Base-by-base conservation (phyloP, 2,888 invertebrate species). In the Mactromeris polynyma region DNA sequence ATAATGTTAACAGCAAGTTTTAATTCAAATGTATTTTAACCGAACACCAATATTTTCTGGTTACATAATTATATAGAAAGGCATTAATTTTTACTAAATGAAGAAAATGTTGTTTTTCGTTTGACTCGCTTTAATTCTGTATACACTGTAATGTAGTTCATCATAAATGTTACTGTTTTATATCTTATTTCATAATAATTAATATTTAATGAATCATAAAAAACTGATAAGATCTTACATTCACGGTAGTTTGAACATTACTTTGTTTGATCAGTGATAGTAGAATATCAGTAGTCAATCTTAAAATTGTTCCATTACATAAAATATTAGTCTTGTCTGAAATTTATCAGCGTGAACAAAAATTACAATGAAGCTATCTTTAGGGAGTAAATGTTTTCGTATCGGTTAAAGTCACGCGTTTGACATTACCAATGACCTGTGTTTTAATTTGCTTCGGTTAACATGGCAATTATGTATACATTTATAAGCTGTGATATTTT, bases 121-220 rank as follows among this genome's bases (percentile, higher is more conserved):
- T n/a, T n/a, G n/a, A n/a, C n/a, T n/a, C n/a, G n/a, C n/a, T n/a
- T n/a, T n/a, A n/a, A n/a, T n/a, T n/a, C n/a, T n/a, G n/a, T n/a
- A n/a, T n/a, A n/a, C n/a, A n/a, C n/a, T n/a, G n/a, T n/a, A n/a
- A n/a, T n/a, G n/a, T n/a, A n/a, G n/a, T n/a, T n/a, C n/a, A n/a
- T n/a, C n/a, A n/a, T n/a, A n/a, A n/a, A n/a, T n/a, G n/a, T n/a
- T n/a, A n/a, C n/a, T n/a, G n/a, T n/a, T n/a, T n/a, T n/a, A n/a
- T n/a, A n/a, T n/a, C n/a, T n/a, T 46, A 64, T 64, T 64, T n/a
- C 58, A 64, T 64, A 64, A 64, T 64, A 64, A 64, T 64, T 64
- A 26, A 64, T 64, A 64, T 64, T 64, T 64, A 64, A 64, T 64
- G 58, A 64, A 26, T 64, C 26, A n/a, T 64, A n/a, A 64, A 64